Conservation (phyloP, 2,113 vertebrate genomes). For the Gallinago paraguaiae region DNA sequence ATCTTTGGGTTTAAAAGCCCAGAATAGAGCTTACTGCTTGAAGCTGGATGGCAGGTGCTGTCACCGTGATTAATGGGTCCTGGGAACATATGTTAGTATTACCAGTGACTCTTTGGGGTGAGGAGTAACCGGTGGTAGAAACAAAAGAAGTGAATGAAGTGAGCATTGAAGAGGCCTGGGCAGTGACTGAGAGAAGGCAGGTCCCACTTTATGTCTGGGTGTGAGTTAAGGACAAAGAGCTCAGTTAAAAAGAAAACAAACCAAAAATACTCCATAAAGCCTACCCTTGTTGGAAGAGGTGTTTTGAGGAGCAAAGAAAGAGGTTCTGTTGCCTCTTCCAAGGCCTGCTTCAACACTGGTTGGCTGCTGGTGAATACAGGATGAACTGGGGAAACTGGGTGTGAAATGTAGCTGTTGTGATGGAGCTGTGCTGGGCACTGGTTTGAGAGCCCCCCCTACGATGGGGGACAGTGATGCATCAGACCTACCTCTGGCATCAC, state of each 20-base stretch:
- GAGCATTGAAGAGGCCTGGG: background rate
- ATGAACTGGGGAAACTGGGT: accelerated
- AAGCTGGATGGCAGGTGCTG: background rate
- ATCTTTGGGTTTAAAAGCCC: background rate
- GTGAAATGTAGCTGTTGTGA: background rate
- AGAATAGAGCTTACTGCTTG: background rate
- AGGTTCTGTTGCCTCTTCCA: background rate
- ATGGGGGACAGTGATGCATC: accelerated
- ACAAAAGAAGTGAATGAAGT: background rate
- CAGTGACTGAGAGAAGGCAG: background rate
- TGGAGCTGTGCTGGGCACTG: background rate
- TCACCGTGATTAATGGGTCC: background rate
- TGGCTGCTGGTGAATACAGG: background rate
- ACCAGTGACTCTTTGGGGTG: background rate
- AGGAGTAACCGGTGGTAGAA: background rate
- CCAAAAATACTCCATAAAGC: accelerated
- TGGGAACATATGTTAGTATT: background rate
- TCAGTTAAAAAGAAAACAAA: background rate
- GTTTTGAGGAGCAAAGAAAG: background rate
- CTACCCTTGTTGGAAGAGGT: background rate
- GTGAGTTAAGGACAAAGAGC: background rate
- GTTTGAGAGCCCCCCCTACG: background rate
- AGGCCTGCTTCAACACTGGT: background rate
- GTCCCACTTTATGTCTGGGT: background rate
- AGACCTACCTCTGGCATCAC: background rate